Conservation (phyloP, 2,797 vertebrate genomes). For the Tenualosa thibaudeaui region DNA sequence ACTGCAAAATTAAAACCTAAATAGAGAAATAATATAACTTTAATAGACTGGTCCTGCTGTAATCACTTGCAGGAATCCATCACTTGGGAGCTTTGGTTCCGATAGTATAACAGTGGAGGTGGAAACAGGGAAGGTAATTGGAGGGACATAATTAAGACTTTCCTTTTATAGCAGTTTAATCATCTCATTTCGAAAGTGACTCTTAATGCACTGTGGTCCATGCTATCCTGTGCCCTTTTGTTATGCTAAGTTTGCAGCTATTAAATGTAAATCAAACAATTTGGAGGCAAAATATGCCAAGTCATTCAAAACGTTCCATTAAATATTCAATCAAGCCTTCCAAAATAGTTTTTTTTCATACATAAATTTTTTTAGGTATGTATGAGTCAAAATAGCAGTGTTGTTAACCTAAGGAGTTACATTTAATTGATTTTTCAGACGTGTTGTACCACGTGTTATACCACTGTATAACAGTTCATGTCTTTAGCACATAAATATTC, state of each 20-base stretch:
- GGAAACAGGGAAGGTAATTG: conserved; percentile 56
- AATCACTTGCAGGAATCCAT: conserved; percentile 41
- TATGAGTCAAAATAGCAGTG: conserved; percentile 36
- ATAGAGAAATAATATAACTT: conserved; percentile 49
- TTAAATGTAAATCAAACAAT: conserved; percentile 65
- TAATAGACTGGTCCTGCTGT: conserved; percentile 43
- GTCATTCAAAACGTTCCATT: conserved; percentile 59
- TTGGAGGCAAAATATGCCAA: conserved; percentile 57
- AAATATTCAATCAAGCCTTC: conserved; percentile 60
- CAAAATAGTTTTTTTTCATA: conserved; percentile 52
- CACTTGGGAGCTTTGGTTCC: conserved; percentile 41
- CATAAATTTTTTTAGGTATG: conserved; percentile 51
- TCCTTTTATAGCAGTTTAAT: conserved; percentile 56
- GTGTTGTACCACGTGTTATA: too few species aligned
- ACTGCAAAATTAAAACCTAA: conserved; percentile 2
- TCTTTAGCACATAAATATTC: background rate
- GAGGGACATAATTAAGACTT: conserved; percentile 58
- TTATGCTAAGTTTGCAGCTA: conserved; percentile 62
- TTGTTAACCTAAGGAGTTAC: background rate
- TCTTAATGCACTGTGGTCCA: conserved; percentile 36
- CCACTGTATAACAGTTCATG: background rate
- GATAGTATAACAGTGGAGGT: conserved; percentile 29
- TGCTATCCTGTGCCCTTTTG: conserved; percentile 54
- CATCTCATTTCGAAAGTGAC: conserved; percentile 48
- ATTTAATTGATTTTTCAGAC: background rate